phyloP scores from a whole-genome alignment of 2,797 vertebrate species.

The Takifugu ocellatus region DNA sequence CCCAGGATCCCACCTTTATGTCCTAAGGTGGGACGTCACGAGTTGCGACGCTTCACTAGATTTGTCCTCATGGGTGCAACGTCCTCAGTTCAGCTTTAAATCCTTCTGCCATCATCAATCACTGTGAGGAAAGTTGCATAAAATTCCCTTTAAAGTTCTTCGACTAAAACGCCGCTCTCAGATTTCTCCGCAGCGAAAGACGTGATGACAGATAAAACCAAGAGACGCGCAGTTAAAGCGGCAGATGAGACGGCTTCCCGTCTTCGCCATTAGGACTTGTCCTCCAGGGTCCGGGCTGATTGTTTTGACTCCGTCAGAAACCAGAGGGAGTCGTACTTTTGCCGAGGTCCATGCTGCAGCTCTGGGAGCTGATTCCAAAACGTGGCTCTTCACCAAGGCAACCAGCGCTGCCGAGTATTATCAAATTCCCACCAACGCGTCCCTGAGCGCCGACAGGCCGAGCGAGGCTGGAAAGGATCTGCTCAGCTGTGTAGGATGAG shows the following conservation, averaged over 20 bases:
- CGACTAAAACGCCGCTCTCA: slow-evolving; percentile 9
- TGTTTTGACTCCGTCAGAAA: slow-evolving; percentile 67
- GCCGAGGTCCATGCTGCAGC: slow-evolving; percentile 51
- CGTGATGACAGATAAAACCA: slow-evolving; percentile 12
- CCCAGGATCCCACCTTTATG: not conserved
- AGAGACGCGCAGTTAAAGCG: slow-evolving; percentile 18
- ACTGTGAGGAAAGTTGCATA: slow-evolving; percentile 16
- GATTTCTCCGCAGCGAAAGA: slow-evolving; percentile 12
- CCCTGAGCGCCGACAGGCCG: slow-evolving; percentile 42
- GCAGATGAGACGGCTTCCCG: slow-evolving; percentile 11
- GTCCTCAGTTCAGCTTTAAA: slow-evolving; percentile 24
- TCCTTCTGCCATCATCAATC: slow-evolving; percentile 42
- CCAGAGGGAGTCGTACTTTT: slow-evolving; percentile 52
- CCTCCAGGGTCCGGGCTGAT: slow-evolving; percentile 54
- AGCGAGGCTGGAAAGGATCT: slow-evolving; percentile 48
- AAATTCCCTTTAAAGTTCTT: slow-evolving; percentile 24
- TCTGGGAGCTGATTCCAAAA: slow-evolving; percentile 53
- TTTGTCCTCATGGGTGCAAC: slow-evolving; percentile 2
- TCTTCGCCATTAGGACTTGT: slow-evolving; percentile 15
- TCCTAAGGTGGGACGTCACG: not conserved
- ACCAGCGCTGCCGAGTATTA: slow-evolving; percentile 41
- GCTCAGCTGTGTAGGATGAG: slow-evolving; percentile 51
- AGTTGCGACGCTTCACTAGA: not conserved
- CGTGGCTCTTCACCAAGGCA: slow-evolving; percentile 59
- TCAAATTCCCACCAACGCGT: slow-evolving; percentile 61